Percentiles rank a stretch among this genome's conserved stretches.
These are phyloP conservation scores for Ypsolopha scabrella DNA, from an alignment of 2,888 invertebrate species.

Conservation along the genomic window DNA sequence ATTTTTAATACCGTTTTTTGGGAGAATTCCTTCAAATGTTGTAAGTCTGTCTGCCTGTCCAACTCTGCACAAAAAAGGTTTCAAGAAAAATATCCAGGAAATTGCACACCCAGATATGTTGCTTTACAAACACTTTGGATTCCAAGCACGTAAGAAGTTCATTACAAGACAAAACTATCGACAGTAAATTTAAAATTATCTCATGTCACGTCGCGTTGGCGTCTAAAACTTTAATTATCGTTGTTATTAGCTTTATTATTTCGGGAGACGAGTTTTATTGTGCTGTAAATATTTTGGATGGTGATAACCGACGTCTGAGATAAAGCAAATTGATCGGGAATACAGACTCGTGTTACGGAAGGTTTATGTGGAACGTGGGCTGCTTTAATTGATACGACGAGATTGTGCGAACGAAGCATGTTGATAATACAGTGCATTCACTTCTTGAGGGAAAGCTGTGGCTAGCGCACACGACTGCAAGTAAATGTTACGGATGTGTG, in stretches of 20 bases:
- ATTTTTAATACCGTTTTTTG: too few species aligned
- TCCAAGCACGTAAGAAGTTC: too few species aligned
- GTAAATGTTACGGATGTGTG: too few species aligned
- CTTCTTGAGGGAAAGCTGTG: too few species aligned
- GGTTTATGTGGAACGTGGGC: constrained; percentile 52
- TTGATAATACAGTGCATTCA: too few species aligned
- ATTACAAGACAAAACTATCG: constrained; percentile 7
- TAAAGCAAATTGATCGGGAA: constrained; percentile 61
- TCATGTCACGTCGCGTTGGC: constrained; percentile 11
- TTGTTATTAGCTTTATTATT: constrained; percentile 56
- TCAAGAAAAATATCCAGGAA: not conserved
- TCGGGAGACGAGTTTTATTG: constrained; percentile 54
- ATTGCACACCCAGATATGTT: too few species aligned
- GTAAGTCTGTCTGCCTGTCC: too few species aligned
- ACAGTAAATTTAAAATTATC: constrained; percentile 8
- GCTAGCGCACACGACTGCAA: too few species aligned
- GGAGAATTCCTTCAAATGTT: too few species aligned
- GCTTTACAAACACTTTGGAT: not conserved
- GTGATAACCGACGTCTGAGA: constrained; percentile 53
- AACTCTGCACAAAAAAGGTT: too few species aligned
- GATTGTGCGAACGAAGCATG: constrained; percentile 44
- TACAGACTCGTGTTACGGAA: constrained; percentile 31
- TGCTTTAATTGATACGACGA: constrained; percentile 51
- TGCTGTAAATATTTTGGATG: constrained; percentile 65
- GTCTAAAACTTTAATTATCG: constrained; percentile 41